phyloP scores from a whole-genome alignment of 2,888 invertebrate genomes.

The Pristionchus arcanus region DNA sequence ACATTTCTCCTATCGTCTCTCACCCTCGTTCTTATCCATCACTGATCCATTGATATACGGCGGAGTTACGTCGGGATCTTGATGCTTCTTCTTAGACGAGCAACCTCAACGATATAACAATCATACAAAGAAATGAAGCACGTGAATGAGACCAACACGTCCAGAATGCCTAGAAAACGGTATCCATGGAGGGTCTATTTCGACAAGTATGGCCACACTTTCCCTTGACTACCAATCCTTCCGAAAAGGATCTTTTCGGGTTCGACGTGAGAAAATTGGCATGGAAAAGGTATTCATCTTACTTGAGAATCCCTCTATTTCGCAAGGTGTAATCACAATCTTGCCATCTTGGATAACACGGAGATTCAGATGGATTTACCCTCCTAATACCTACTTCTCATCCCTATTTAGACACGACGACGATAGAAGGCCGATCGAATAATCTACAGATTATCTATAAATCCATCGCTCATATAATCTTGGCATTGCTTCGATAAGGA shows the following conservation, averaged over 20 bases:
- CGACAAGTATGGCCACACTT: not conserved
- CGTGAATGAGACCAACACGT: not conserved
- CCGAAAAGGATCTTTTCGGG: not conserved
- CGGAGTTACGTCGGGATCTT: not conserved
- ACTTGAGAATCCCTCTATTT: not conserved
- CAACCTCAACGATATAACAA: not conserved
- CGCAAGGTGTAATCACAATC: not conserved
- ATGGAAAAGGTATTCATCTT: not conserved
- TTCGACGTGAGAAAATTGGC: not conserved
- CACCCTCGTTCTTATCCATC: conserved; percentile 5
- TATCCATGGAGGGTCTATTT: not conserved
- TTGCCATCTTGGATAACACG: not conserved
- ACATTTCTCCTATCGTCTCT: not conserved
- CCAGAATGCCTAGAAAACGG: not conserved
- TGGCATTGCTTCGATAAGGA: not conserved
- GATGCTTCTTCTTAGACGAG: not conserved
- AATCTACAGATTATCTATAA: not conserved
- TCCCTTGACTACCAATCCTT: not conserved
- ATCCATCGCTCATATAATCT: conserved; percentile 11
- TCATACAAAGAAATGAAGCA: no score
- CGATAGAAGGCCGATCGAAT: not conserved
- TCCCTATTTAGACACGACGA: not conserved
- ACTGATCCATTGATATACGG: not conserved
- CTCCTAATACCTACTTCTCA: not conserved
- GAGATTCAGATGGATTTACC: not conserved